Evolutionary conservation across 2,797 vertebrate genomes (phyloP).

Genomic region (Sebastes nivosus): DNA sequence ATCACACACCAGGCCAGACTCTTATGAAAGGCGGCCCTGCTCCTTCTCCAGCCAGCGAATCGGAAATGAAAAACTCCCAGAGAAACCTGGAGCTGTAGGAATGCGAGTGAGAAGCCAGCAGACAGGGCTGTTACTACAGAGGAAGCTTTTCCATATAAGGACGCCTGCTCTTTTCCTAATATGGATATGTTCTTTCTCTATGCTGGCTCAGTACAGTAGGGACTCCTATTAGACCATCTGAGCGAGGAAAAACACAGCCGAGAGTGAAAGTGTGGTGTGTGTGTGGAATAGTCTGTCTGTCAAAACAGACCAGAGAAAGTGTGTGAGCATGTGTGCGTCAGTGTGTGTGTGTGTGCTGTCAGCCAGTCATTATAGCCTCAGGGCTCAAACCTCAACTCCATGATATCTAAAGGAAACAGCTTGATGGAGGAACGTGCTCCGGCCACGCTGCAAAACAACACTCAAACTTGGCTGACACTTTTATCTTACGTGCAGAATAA

Average conservation of each 20-base stretch:
- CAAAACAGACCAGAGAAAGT: conserved; percentile 1
- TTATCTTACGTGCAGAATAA: conserved; percentile 21
- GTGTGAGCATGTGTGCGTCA: conserved; percentile 5
- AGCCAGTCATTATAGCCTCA: conserved; percentile 54
- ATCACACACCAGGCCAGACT: conserved; percentile 91
- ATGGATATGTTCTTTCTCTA: conserved; percentile 77
- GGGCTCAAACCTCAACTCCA: conserved; percentile 34
- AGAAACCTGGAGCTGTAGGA: conserved; percentile 88
- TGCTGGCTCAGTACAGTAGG: conserved; percentile 74
- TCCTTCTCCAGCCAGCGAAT: conserved; percentile 90
- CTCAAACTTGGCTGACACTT: conserved; percentile 16
- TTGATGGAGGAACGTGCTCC: conserved; percentile 51
- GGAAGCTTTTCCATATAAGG: conserved; percentile 94
- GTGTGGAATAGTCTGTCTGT: not conserved
- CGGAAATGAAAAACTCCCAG: conserved; percentile 96
- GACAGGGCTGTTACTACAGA: conserved; percentile 89
- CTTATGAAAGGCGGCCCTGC: conserved; percentile 91
- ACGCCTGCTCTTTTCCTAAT: conserved; percentile 81
- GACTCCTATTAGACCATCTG: conserved; percentile 55
- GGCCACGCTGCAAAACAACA: conserved; percentile 52
- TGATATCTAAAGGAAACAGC: conserved; percentile 74
- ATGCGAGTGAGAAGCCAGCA: conserved; percentile 89
- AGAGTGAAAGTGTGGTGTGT: conserved; percentile 49
- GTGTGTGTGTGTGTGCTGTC: conserved; percentile 25
- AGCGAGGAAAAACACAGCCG: conserved; percentile 37